Evolutionary conservation across 53 echinoderm and acorn worm genomes (phyloP), one percentile per base, ranked within the genome.

Genomic region (Patiria pectinifera): DNA sequence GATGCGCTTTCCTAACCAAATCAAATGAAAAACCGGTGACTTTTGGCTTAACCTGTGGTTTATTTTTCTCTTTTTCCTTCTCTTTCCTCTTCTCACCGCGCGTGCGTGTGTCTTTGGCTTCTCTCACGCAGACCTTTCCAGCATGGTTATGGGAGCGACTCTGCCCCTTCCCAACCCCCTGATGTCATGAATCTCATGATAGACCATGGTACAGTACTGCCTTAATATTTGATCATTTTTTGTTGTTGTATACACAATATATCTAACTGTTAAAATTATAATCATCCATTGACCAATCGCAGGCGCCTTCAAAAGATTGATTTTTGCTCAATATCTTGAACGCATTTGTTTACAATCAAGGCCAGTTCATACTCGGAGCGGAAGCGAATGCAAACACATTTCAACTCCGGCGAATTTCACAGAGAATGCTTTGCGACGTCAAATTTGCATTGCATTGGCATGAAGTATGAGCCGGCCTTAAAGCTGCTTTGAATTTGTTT

Each of bases 181-280:
- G 90, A 90, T 90, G 81, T 90, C 90, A 25, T 81, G 90, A 90
- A 77, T 63, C 44, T 80, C 90, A 81, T 88, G 88, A 88, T 78
- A 75, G 22, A 77, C 88, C 78, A 90, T 80, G 90, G 90, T 90
- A 90, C 90, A 90, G 90, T 90, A 90, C 90, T 90, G 90, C 90
- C 90, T 89, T 75, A 77, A 84, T 84, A 26, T 84, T 84, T 84
- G 12, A 66, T 66, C 14, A 16, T 82, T 58, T 59, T 82, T 59
- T 3, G 81, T 35, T 35, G 35, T 35, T 35, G 35, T 35, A 35
- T 74, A 23, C 85, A 85, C 85, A 9, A 48, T 72, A 78, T 87
- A 76, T 61, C 77, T 61, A 77, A 78, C 84, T 48, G n/a, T 86
- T 71, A 74, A 66, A 60, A 66, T 44, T 18, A 46, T 78, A 19